These are phyloP conservation scores for Callospermophilus lateralis DNA, from an alignment of 2,113 vertebrate genomes.

Conservation along the genomic window DNA sequence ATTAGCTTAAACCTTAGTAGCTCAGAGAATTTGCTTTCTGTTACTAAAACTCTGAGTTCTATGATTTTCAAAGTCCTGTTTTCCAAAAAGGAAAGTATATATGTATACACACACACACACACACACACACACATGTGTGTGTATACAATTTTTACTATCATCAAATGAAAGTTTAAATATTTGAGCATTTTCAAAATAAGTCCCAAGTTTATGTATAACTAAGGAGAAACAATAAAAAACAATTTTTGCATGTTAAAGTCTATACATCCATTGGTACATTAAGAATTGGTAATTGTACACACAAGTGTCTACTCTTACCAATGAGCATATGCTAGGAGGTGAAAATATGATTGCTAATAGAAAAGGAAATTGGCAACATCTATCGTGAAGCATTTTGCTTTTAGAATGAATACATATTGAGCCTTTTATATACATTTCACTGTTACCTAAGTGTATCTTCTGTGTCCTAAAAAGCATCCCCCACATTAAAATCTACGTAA, in stretches of 20 bases:
- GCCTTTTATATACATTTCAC: not conserved
- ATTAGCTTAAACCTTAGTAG: not conserved
- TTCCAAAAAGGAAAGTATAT: not conserved
- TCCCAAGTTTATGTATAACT: too few species aligned
- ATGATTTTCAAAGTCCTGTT: not conserved
- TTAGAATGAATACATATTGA: not conserved
- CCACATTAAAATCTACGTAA: not conserved
- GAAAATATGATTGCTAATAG: conserved; percentile 2
- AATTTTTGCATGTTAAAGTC: not conserved
- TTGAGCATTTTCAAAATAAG: not conserved
- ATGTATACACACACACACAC: too few species aligned
- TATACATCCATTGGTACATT: not conserved
- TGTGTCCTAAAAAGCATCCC: not conserved
- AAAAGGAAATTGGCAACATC: conserved; percentile 17
- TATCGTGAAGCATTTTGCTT: conserved; percentile 32
- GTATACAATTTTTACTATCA: not conserved
- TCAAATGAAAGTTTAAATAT: not conserved
- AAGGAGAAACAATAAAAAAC: not conserved
- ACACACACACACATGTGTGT: too few species aligned
- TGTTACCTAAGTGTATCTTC: not conserved
- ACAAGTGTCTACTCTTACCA: not conserved
- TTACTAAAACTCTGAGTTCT: not conserved
- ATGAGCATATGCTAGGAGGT: conserved; percentile 1
- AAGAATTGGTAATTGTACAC: not conserved
- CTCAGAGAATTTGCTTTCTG: not conserved